Conservation (phyloP, 2,113 vertebrate genomes). For the Octodon degus region DNA sequence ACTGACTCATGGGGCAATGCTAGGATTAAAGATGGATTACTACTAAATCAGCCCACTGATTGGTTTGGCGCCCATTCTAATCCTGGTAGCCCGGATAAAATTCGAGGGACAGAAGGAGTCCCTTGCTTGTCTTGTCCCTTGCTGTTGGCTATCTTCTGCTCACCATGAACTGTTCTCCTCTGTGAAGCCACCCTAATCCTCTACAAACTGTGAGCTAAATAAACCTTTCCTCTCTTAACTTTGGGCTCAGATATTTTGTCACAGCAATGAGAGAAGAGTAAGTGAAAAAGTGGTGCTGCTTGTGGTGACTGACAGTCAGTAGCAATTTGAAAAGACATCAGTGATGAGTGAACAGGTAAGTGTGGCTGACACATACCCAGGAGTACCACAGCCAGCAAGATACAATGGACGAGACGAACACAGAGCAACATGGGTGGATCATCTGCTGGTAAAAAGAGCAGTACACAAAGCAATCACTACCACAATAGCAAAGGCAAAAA, state of each 20-base stretch:
- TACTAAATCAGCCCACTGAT: background rate
- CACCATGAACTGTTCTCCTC: background rate
- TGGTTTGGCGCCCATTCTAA: background rate
- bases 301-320: background rate
- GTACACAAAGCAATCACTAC: background rate
- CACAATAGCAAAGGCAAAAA: background rate
- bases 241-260: background rate
- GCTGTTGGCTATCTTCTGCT: background rate
- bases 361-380: too few species aligned
- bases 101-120: background rate
- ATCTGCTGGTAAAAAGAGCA: background rate
- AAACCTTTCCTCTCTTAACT: background rate
- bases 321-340: background rate
- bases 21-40: background rate
- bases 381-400: background rate
- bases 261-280: background rate
- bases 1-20: background rate
- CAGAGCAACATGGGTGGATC: background rate
- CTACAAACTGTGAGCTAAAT: background rate
- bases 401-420: background rate
- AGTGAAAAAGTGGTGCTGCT: background rate
- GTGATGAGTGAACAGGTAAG: background rate
- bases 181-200: background rate
- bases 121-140: background rate
- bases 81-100: background rate